phyloP scores from a whole-genome alignment of 2,113 vertebrate genomes.

The Seriola aureovittata region DNA sequence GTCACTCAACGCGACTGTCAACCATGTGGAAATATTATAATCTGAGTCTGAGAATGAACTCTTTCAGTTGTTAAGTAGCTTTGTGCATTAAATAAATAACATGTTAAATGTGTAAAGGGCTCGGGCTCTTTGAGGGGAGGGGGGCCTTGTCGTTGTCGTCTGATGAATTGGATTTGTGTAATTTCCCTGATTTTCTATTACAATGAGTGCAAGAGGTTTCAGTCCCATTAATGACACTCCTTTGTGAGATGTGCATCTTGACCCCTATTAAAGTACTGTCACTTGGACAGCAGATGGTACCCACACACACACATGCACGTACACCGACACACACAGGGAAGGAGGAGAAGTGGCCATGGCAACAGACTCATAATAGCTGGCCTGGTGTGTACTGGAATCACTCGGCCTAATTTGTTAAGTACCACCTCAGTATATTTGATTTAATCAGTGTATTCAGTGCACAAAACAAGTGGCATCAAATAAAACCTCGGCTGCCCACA shows the following conservation, averaged over 20 bases:
- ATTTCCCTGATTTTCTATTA: constrained; percentile 79
- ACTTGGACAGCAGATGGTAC: constrained; percentile 83
- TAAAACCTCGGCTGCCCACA: constrained; percentile 71
- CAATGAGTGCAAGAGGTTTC: constrained; percentile 72
- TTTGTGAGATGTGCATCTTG: constrained; percentile 81
- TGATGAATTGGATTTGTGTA: constrained; percentile 64
- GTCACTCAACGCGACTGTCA: background rate
- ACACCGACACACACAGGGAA: constrained; percentile 9
- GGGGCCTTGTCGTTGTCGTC: constrained; percentile 7
- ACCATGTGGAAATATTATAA: background rate
- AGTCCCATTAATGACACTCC: constrained; percentile 76
- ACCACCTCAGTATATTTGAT: constrained; percentile 81
- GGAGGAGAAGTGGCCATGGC: constrained; percentile 79
- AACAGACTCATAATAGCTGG: constrained; percentile 81
- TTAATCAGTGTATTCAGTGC: constrained; percentile 82
- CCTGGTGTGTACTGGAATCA: constrained; percentile 81
- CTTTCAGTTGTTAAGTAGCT: background rate
- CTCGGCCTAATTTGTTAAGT: constrained; percentile 88
- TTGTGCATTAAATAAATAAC: constrained; percentile 33
- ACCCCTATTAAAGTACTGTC: constrained; percentile 85
- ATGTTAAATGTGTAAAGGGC: constrained; percentile 19
- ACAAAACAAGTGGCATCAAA: constrained; percentile 80
- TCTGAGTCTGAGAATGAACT: constrained; percentile 1
- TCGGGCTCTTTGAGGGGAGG: background rate
- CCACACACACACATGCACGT: constrained; percentile 3